Evolutionary conservation across 2,888 invertebrate species (phyloP), one percentile per base, ranked within the genome.

Genomic region (Dynastes tityus): DNA sequence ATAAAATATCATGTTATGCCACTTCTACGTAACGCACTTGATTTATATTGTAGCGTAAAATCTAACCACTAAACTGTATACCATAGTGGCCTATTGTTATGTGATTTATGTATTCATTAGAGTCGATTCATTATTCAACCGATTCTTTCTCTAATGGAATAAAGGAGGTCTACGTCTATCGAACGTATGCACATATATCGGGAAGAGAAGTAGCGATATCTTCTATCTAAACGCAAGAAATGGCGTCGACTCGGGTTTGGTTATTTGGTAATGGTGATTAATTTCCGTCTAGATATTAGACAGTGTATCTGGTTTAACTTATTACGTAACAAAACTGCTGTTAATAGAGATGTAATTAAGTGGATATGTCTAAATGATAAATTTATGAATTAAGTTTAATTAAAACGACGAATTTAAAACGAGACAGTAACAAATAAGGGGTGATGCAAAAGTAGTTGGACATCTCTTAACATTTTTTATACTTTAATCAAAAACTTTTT

Each of bases 91-190:
- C 63, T 74, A 74, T 74, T 74, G 73, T 74, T 58, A 61, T 29
- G 29, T 61, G 73, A 74, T 74, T 74, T 74, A 74, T 74, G 40
- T 61, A 61, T 74, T 74, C 73, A 74, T 74, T 74, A 74, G 61
- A 61, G 58, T 11, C 73, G 63, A 74, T 74, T 74, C 73, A 74
- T 68, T 68, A 68, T 74, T 74, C 71, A 71, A 71, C 32, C 6
- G 37, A 37, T 71, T 71, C 71, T 71, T 58, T 71, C 32, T 61
- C 32, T 61, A 61, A 45, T 49, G 29, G 51, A 73, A 74, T 63
- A 63, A 45, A 61, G 37, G 61, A 45, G 55, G 63, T 45, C 37
- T 74, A 27, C 32, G 32, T 8, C 40, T 61, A 61, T 61, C 45
- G 61, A 40, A 22, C 2, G 40, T 45, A 22, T 22, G 22, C 22